Percentiles rank a stretch among this genome's conserved stretches.
Conservation (phyloP, 2,888 invertebrate species). For the Cyclophora punctaria region DNA sequence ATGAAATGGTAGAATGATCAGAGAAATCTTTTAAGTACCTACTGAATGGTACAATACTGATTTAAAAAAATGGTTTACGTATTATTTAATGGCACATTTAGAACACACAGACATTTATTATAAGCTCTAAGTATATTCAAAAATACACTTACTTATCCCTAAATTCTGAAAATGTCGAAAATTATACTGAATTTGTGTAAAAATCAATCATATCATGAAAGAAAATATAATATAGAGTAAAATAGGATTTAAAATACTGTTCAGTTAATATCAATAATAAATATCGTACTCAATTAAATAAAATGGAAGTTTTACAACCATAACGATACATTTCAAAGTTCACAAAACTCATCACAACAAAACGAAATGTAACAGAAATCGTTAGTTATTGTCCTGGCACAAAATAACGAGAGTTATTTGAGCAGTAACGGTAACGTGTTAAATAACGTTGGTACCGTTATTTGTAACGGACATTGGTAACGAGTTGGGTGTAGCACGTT, state of each 20-base stretch:
- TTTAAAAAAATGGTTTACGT: too few species aligned
- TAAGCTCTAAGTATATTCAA: slow-evolving; percentile 31
- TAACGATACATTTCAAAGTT: slow-evolving; percentile 13
- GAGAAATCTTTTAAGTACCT: not conserved
- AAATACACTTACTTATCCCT: slow-evolving; percentile 7
- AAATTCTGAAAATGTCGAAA: slow-evolving; percentile 1
- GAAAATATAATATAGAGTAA: too few species aligned
- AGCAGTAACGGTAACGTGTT: slow-evolving; percentile 32
- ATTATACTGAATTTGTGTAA: not conserved
- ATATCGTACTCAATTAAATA: not conserved
- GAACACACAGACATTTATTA: slow-evolving; percentile 46
- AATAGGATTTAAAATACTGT: too few species aligned
- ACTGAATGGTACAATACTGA: slow-evolving; percentile 4
- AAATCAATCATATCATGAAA: too few species aligned
- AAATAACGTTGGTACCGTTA: slow-evolving; percentile 7
- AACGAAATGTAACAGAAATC: slow-evolving; percentile 5
- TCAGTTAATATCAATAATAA: not conserved
- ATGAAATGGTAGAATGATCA: too few species aligned
- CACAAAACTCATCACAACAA: slow-evolving; percentile 19
- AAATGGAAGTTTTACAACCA: slow-evolving; percentile 9
- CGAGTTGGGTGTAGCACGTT: slow-evolving; percentile 16
- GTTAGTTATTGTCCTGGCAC: slow-evolving; percentile 25
- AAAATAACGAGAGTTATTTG: slow-evolving; percentile 39
- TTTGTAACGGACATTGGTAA: slow-evolving; percentile 2
- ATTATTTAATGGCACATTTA: slow-evolving; percentile 46